Base-by-base conservation (phyloP, 2,888 invertebrate genomes). In the Heteromurus nitidus region DNA sequence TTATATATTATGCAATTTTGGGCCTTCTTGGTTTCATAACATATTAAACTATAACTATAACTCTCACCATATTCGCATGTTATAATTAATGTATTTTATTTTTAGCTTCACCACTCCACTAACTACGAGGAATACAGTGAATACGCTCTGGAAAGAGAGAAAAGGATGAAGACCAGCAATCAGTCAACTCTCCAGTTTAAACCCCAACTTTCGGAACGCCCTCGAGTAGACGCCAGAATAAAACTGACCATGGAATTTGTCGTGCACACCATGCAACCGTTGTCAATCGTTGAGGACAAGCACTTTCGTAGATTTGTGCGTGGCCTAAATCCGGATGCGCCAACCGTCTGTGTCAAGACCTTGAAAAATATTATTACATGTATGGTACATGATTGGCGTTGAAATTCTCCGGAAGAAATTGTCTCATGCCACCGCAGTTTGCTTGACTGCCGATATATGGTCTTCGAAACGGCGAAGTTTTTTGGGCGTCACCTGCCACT, bases 401-500 rank as follows among this genome's bases (percentile, higher is more conserved):
- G n/a, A n/a, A n/a, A n/a, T n/a, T n/a, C n/a, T n/a, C n/a, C n/a
- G n/a, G n/a, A n/a, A n/a, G 36, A 36, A 50, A 50, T 3, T 11
- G 5, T n/a, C 50, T 13, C 50, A 3, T n/a, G n/a, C 50, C 50
- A 50, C n/a, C 3, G n/a, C 50, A 50, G 2, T 28, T 24, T 58
- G 26, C 24, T 3, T 24, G 1, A 70, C 70, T 26, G 70, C 70
- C 3, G 70, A 70, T 22, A 31, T 55, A 3, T 70, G 70, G 70
- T 70, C 70, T 44, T 11, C 55, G 2, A 18, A 18, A 16, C 1
- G 5, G 0, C 18, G 30, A 28, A 18, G 44, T 11, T 73, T 62
- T 28, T 3, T 73, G 9, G 73, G 73, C 0, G 50, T 73, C 18
- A 73, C 73, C 13, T 16, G 7, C 2, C 73, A 73, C 30, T 73